phyloP scores from a whole-genome alignment of 2,113 vertebrate species.

The Rhinichthys klamathensis region DNA sequence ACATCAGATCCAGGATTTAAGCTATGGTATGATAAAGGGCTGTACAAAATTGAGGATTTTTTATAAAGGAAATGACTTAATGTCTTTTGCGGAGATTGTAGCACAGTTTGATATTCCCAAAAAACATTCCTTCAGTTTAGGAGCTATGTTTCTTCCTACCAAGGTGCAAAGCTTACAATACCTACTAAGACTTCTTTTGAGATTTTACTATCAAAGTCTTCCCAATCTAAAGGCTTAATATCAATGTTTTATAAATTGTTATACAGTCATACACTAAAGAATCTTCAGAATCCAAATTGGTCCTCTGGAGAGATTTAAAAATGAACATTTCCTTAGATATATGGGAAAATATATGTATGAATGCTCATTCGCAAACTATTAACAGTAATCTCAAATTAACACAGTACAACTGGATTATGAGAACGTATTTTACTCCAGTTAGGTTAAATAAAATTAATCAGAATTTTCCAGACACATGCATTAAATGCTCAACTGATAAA shows the following conservation, averaged over 20 bases:
- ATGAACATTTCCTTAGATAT: neutral
- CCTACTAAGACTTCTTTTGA: neutral
- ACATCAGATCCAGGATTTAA: neutral
- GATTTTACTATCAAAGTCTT: too few relatives aligned
- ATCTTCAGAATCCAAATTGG: neutral
- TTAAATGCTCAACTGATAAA: too few relatives aligned
- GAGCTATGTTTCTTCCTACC: neutral
- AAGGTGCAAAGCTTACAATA: neutral
- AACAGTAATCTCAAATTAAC: neutral
- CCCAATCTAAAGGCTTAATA: too few relatives aligned
- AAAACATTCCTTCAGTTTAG: neutral
- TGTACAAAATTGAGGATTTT: neutral
- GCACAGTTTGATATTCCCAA: neutral
- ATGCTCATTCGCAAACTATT: neutral
- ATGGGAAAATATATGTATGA: neutral
- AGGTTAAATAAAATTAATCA: neutral
- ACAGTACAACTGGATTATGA: neutral
- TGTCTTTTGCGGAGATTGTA: neutral
- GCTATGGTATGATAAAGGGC: too few relatives aligned
- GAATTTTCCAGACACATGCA: neutral
- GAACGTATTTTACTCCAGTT: neutral
- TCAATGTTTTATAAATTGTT: too few relatives aligned
- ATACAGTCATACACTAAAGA: neutral
- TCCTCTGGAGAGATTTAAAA: neutral
- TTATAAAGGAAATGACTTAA: neutral